Evolutionary conservation across 2,113 vertebrate genomes (phyloP), one percentile per base, ranked within the genome.

Genomic region (Oostethus manadensis): DNA sequence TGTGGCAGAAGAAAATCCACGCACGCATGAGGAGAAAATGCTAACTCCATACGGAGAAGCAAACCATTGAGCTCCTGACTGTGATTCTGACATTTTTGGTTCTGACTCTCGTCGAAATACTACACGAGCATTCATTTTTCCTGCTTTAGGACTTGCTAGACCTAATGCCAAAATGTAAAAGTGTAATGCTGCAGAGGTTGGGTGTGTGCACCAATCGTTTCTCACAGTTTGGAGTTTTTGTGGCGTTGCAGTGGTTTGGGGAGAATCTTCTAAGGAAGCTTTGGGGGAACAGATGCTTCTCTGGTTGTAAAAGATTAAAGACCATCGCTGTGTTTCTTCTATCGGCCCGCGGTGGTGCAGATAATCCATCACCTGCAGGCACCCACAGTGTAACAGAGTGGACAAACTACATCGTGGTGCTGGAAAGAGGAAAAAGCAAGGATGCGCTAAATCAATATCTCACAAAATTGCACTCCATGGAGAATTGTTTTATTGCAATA

Each of bases 361-460:
- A 76, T 69, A 57, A 70, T 80, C 66, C 63, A 78, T 84, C 80
- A 79, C 70, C 73, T 73, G 71, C 56, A 56, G 78, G 70, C 71
- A 72, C 76, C 72, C 68, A 77, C 10, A n/a, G 23, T 62, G 17
- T 66, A 60, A 40, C 62, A 58, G 50, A 65, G 61, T 10, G 56
- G 77, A 76, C 71, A 42, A 57, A 51, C 43, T 14, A 10, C 10
- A 35, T 35, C 10, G 11, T 29, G 57, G 17, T 21, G n/a, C 50
- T 55, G 33, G 51, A 38, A 60, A 48, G 29, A 49, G 29, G 43
- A 59, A 22, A 10, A 13, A n/a, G 44, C 51, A 11, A 70, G 26
- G 29, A 71, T 60, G 69, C 18, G 57, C 59, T 74, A 29, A 69
- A 68, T 73, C 67, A 48, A 26, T 14, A 51, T 10, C 43, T 58